Evolutionary conservation across 2,888 invertebrate genomes (phyloP).

Genomic region (Agrilus mali): DNA sequence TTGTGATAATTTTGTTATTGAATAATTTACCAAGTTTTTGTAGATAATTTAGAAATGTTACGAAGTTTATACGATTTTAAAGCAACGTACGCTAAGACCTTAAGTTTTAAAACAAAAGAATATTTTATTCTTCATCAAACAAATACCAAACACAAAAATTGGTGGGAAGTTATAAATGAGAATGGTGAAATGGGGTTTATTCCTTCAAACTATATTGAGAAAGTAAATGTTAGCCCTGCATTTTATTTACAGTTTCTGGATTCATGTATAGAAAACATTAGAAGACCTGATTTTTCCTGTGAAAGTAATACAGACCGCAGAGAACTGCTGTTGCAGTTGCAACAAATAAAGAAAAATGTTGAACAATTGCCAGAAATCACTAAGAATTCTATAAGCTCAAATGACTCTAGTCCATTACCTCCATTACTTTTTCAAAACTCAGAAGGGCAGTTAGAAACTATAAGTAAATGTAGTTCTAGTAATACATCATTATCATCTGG

Average conservation of each 20-base stretch:
- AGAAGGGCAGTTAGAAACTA: constrained; percentile 24
- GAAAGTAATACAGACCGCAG: constrained; percentile 38
- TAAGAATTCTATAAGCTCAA: constrained; percentile 21
- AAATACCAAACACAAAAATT: constrained; percentile 67
- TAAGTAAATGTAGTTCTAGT: constrained; percentile 3
- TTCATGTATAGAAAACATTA: constrained; percentile 45
- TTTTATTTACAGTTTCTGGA: constrained; percentile 60
- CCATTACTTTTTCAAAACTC: constrained; percentile 27
- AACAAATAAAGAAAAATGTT: constrained; percentile 52
- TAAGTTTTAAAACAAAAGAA: constrained; percentile 69
- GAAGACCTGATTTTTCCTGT: constrained; percentile 18
- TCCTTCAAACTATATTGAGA: constrained; percentile 75
- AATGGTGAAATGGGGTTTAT: constrained; percentile 75
- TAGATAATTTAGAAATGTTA: constrained; percentile 68
- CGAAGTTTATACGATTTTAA: constrained; percentile 75
- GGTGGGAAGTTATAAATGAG: constrained; percentile 81
- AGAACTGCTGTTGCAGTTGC: constrained; percentile 46
- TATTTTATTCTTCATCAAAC: constrained; percentile 69
- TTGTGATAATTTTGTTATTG: neutral
- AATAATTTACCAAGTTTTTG: constrained; percentile 17
- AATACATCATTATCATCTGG: constrained; percentile 4
- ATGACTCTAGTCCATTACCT: constrained; percentile 22
- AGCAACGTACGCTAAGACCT: constrained; percentile 70
- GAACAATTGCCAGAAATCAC: constrained; percentile 30
- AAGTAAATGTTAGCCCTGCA: constrained; percentile 60